These are phyloP conservation scores for Panzeria rudis DNA, from an alignment of 2,888 invertebrate genomes.

Conservation along the genomic window DNA sequence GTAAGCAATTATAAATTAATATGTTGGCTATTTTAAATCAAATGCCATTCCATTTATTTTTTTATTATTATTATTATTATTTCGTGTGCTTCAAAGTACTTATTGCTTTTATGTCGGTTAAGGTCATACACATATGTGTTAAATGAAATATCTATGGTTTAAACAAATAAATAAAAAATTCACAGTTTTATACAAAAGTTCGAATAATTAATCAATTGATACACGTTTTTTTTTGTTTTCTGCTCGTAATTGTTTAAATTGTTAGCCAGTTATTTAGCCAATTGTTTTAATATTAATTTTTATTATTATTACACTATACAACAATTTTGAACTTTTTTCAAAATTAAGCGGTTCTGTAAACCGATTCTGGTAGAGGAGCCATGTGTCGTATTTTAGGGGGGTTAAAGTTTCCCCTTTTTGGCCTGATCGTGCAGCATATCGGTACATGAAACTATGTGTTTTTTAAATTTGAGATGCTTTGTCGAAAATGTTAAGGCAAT, in stretches of 20 bases:
- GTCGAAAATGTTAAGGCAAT: too few relatives aligned
- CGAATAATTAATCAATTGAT: slow-evolving; percentile 63
- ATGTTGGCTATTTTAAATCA: slow-evolving; percentile 57
- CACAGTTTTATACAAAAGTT: slow-evolving; percentile 13
- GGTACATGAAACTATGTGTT: too few relatives aligned
- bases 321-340: too few relatives aligned
- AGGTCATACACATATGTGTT: slow-evolving; percentile 63
- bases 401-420: too few relatives aligned
- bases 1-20: slow-evolving; percentile 38
- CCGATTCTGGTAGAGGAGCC: too few relatives aligned
- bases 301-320: slow-evolving; percentile 2
- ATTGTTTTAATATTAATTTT: slow-evolving; percentile 25
- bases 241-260: slow-evolving; percentile 24
- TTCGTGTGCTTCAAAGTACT: slow-evolving; percentile 55
- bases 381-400: too few relatives aligned
- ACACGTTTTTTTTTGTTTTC: slow-evolving; percentile 36
- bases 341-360: too few relatives aligned
- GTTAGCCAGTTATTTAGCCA: slow-evolving; percentile 36
- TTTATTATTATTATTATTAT: slow-evolving; percentile 27
- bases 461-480: too few relatives aligned
- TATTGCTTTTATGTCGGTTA: slow-evolving; percentile 66
- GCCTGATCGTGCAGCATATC: too few relatives aligned
- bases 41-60: slow-evolving; percentile 60
- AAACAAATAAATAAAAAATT: slow-evolving; percentile 25
- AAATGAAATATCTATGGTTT: slow-evolving; percentile 50